Evolutionary conservation across 2,113 vertebrate genomes (phyloP).

Genomic region (Pipra filicauda): DNA sequence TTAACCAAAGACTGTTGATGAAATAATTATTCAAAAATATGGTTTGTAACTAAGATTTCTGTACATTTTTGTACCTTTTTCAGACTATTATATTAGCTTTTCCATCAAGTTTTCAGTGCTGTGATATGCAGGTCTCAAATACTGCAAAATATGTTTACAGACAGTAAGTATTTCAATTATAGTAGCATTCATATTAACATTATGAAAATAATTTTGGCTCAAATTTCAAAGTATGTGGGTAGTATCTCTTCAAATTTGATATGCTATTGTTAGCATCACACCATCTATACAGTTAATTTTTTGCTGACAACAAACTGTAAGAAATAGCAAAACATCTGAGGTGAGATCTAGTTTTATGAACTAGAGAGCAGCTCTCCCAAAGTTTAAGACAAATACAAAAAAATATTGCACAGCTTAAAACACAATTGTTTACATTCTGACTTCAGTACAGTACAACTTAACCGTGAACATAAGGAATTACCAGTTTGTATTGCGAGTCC

Average conservation of each 20-base stretch:
- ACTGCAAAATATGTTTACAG: background rate
- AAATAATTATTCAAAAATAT: background rate
- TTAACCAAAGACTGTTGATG: background rate
- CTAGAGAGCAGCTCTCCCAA: slow-evolving; percentile 60
- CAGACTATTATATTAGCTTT: background rate
- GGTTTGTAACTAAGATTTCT: background rate
- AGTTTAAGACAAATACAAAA: slow-evolving; percentile 56
- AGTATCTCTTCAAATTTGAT: background rate
- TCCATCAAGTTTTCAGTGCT: background rate
- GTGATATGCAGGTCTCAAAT: background rate
- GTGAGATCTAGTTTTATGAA: slow-evolving; percentile 42
- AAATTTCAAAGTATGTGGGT: background rate
- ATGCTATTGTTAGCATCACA: background rate
- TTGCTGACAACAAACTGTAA: background rate
- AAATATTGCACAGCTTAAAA: slow-evolving; percentile 68
- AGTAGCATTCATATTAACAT: background rate
- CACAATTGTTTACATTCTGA: slow-evolving; percentile 64
- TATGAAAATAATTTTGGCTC: slow-evolving; percentile 3
- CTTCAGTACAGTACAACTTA: slow-evolving; percentile 35
- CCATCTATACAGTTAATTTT: background rate
- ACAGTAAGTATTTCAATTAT: background rate
- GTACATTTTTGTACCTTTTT: slow-evolving; percentile 5
- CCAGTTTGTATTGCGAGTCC: background rate
- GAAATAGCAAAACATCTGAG: slow-evolving; percentile 19
- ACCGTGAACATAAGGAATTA: background rate